phyloP scores from a whole-genome alignment of 1,140 invertebrate species.

The Sarcophaga bullata region DNA sequence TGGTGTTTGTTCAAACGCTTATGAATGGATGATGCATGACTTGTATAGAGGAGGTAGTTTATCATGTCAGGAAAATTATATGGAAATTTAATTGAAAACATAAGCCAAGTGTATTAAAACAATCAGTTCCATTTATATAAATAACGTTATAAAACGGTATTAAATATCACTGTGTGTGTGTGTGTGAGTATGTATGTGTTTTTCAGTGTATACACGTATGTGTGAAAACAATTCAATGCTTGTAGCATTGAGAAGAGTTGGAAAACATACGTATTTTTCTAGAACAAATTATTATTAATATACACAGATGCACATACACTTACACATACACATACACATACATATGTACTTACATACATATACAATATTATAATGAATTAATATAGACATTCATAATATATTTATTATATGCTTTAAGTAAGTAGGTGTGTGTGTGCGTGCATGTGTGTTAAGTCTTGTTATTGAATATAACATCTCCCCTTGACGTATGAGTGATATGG shows the following conservation, averaged over 20 bases:
- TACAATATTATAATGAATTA: conserved; percentile 8
- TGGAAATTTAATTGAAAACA: conserved; percentile 65
- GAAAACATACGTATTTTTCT: not conserved
- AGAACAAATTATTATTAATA: not conserved
- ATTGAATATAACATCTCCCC: not conserved
- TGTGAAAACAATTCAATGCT: conserved; percentile 1
- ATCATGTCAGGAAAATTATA: conserved; percentile 65
- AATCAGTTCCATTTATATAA: conserved; percentile 27
- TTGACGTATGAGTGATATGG: conserved; percentile 1
- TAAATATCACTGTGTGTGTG: too few species aligned
- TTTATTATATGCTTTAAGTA: not conserved
- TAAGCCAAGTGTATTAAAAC: conserved; percentile 54
- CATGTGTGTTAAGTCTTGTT: not conserved
- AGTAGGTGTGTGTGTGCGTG: not conserved
- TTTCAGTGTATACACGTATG: not conserved
- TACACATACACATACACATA: not conserved
- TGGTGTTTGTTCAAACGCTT: conserved; percentile 14
- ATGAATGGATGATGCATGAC: conserved; percentile 36
- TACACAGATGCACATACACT: not conserved
- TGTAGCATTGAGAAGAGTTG: not conserved
- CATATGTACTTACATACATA: too few species aligned
- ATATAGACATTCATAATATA: not conserved
- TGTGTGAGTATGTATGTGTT: too few species aligned
- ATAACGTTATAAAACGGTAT: conserved; percentile 3
- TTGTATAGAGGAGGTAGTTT: conserved; percentile 51